Percentiles rank a stretch among this genome's conserved stretches.
phyloP scores from a whole-genome alignment of 2,888 invertebrate species.

The Camptogramma bilineatum region DNA sequence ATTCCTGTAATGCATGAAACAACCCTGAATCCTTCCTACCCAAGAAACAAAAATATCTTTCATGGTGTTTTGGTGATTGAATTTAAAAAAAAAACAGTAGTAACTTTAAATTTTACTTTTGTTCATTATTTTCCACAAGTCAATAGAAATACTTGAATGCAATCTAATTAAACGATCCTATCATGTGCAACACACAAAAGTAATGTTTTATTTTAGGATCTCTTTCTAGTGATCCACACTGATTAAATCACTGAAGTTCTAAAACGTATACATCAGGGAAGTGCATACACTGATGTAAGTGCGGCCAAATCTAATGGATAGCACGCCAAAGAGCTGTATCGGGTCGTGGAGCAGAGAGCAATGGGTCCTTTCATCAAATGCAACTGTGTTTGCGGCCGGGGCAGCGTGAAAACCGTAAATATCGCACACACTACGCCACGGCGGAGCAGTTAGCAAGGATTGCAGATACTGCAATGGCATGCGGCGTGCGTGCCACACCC shows the following conservation, averaged over 20 bases:
- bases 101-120: no score
- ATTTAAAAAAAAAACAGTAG: no score
- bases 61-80: background rate
- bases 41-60: background rate
- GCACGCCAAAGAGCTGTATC: conserved; percentile 31
- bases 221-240: background rate
- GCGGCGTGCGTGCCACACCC: conserved; percentile 81
- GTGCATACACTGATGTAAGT: conserved; percentile 13
- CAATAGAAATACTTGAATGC: background rate
- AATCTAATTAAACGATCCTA: background rate
- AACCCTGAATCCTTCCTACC: background rate
- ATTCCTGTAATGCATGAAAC: conserved; percentile 28
- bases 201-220: background rate
- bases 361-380: conserved; percentile 45
- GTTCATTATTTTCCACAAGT: background rate
- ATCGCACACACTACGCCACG: conserved; percentile 49
- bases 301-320: conserved; percentile 29
- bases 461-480: conserved; percentile 73
- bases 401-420: conserved; percentile 63
- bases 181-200: background rate
- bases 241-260: background rate
- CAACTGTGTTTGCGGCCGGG: conserved; percentile 48
- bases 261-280: conserved; percentile 11
- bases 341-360: conserved; percentile 31
- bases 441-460: conserved; percentile 66